phyloP scores from a whole-genome alignment of 2,888 invertebrate genomes.

The Notodonta ziczac region DNA sequence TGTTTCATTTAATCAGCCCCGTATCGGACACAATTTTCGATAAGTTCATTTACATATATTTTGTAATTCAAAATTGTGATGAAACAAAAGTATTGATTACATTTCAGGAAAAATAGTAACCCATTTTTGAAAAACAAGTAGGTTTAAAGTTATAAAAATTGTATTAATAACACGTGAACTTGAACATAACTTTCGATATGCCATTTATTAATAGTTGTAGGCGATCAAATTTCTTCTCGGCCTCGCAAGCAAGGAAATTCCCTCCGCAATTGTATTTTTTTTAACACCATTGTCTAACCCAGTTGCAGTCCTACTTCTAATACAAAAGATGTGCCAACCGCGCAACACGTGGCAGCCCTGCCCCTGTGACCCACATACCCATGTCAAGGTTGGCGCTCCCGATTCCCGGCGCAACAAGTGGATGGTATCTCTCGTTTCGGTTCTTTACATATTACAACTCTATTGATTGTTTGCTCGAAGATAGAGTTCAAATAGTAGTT shows the following conservation, averaged over 20 bases:
- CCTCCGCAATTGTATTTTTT: background rate
- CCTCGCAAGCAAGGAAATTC: background rate
- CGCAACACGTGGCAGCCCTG: constrained; percentile 6
- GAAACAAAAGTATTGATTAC: too few relatives aligned
- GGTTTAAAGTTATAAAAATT: too few relatives aligned
- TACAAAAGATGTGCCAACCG: background rate
- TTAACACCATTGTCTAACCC: background rate
- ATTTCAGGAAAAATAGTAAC: too few relatives aligned
- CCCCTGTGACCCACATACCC: constrained; percentile 4
- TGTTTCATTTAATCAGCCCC: too few relatives aligned
- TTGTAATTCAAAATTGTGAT: too few relatives aligned
- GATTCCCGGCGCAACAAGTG: constrained; percentile 1
- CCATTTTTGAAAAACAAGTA: too few relatives aligned
- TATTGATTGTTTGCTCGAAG: background rate
- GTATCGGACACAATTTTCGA: too few relatives aligned
- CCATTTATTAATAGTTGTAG: too few relatives aligned
- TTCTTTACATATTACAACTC: background rate
- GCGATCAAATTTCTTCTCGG: background rate
- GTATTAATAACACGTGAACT: too few relatives aligned
- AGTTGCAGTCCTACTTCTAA: background rate
- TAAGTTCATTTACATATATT: too few relatives aligned
- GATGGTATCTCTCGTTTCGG: background rate
- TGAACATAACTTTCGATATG: too few relatives aligned
- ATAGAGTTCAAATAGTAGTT: background rate
- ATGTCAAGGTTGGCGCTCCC: constrained; percentile 3